Evolutionary conservation across 2,113 vertebrate species (phyloP).

Genomic region (Hippotragus niger): DNA sequence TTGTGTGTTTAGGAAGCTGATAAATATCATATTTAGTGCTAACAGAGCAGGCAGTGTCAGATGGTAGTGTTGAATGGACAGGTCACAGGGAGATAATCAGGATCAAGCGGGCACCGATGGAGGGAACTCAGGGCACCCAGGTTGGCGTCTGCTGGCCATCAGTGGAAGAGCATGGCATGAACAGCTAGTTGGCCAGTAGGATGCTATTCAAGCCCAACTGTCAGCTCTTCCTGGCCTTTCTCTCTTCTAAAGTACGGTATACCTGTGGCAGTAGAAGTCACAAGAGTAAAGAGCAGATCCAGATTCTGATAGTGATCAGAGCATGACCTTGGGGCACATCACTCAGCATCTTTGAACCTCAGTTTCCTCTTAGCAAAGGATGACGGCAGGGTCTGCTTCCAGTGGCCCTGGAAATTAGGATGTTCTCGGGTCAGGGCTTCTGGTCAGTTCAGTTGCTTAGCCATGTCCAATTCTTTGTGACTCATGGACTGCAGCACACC

Average conservation of each 20-base stretch:
- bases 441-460: not conserved
- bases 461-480: accelerated
- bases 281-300: not conserved
- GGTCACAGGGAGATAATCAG: not conserved
- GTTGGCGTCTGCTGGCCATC: not conserved
- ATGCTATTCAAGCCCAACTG: not conserved
- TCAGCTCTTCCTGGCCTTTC: not conserved
- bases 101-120: not conserved
- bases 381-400: not conserved
- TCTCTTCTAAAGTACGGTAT: not conserved
- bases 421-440: not conserved
- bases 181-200: not conserved
- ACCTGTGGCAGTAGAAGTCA: not conserved
- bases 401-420: not conserved
- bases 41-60: not conserved
- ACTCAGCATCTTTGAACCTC: not conserved
- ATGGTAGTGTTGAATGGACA: not conserved
- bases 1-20: not conserved
- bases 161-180: not conserved
- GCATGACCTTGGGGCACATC: not conserved
- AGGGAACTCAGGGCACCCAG: not conserved
- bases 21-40: not conserved
- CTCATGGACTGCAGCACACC: not conserved
- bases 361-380: not conserved
- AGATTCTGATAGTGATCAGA: not conserved